Base-by-base conservation (phyloP, 2,113 vertebrate species). In the Sarotherodon lohbergeri region DNA sequence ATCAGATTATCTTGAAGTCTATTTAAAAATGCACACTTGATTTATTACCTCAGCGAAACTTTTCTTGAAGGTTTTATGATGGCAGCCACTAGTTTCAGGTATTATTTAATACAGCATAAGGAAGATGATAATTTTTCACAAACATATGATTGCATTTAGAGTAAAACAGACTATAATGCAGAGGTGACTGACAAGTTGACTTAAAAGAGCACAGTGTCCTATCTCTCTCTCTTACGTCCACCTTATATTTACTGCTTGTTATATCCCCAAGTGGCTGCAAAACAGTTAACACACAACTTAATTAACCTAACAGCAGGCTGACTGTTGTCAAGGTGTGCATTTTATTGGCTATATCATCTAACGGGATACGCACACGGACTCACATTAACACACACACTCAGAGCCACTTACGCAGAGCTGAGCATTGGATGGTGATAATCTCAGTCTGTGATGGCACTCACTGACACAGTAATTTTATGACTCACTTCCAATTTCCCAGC, bases 381-480 rank as follows among this genome's bases (percentile, higher is more conserved):
- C 55, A 56, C 71, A 68, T 61, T 52, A 78, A 78, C 73, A 56
- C 79, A 80, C 24, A 86, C 34, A 50, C 88, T 78, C 71, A 78
- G 46, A 79, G 17, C 27, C 43, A 34, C 48, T 57, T 39, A 79
- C 43, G 22, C 79, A 80, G 81, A 52, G 84, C 82, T 83, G 78
- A 90, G 82, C 61, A 68, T 5, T 76, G 43, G 88, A 76, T 87
- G 82, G 85, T 82, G 76, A 86, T 91, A 82, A 90, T 92, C 91
- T 84, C 89, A 83, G 81, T 78, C 84, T 87, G 88, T 82, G 84
- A 89, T 87, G 66, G 84, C 52, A 84, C 84, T 91, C 82, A 56
- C 82, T 86, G 87, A 81, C 85, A 87, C 80, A 79, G 84, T 89
- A 55, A 92, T 91, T 92, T 90, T 89, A 91, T 90, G 86, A 90